Evolutionary conservation across 2,113 vertebrate species (phyloP).

Genomic region (Tamias sibiricus): DNA sequence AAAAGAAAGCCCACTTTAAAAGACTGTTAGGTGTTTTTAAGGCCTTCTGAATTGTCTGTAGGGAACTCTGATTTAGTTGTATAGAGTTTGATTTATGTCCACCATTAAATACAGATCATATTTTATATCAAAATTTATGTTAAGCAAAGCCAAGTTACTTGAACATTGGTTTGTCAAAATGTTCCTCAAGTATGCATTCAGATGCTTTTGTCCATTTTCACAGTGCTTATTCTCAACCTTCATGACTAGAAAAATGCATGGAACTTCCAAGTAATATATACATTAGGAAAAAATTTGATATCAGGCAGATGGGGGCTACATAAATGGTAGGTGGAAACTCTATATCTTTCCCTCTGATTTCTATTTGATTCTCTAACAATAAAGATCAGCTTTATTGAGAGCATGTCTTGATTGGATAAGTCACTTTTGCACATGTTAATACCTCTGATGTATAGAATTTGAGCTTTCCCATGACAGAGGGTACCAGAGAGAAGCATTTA

Average conservation of each 20-base stretch:
- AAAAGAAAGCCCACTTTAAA: conserved; percentile 56
- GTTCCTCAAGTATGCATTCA: conserved; percentile 88
- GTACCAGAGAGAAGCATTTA: conserved; percentile 91
- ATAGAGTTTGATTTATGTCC: conserved; percentile 89
- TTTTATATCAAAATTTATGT: conserved; percentile 89
- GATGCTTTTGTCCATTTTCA: conserved; percentile 85
- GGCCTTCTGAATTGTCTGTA: background rate
- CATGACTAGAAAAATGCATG: conserved; percentile 88
- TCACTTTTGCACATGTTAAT: conserved; percentile 78
- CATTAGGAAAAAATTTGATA: conserved; percentile 96
- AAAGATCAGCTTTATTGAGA: conserved; percentile 94
- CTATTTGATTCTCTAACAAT: conserved; percentile 98
- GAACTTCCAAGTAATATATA: conserved; percentile 92
- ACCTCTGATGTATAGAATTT: conserved; percentile 91
- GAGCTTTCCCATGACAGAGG: conserved; percentile 92
- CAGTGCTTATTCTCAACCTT: conserved; percentile 86
- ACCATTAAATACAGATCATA: conserved; percentile 93
- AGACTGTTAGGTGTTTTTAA: conserved; percentile 74
- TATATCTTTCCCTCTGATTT: conserved; percentile 94
- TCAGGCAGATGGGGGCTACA: conserved; percentile 92
- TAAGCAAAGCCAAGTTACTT: conserved; percentile 82
- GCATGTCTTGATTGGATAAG: conserved; percentile 81
- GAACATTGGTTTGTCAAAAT: conserved; percentile 89
- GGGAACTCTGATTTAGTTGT: conserved; percentile 82
- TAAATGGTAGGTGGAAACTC: conserved; percentile 90